Percentiles rank a stretch among this genome's conserved stretches.
Evolutionary conservation across 2,113 vertebrate species (phyloP).

Genomic region (Hydrochoerus hydrochaeris): DNA sequence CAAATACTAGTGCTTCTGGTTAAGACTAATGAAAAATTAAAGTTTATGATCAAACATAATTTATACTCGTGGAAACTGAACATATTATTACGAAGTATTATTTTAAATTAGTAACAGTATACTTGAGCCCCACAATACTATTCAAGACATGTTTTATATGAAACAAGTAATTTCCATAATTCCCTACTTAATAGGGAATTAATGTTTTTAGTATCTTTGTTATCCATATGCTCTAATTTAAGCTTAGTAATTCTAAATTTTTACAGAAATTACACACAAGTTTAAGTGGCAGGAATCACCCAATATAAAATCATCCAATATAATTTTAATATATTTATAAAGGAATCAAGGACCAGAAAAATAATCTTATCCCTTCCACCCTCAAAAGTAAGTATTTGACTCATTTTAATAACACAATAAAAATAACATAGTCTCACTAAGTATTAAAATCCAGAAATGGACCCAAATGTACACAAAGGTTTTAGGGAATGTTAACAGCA

Average conservation of each 20-base stretch:
- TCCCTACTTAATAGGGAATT: background rate
- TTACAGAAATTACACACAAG: conserved; percentile 38
- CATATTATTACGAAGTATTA: background rate
- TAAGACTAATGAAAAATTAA: conserved; percentile 23
- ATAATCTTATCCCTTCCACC: background rate
- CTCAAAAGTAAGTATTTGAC: background rate
- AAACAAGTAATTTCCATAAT: background rate
- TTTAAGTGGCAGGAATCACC: conserved; percentile 25
- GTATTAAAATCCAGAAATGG: background rate
- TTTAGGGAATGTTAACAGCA: background rate
- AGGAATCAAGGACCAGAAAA: background rate
- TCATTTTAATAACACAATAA: background rate
- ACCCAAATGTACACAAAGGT: background rate
- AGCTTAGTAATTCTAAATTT: background rate
- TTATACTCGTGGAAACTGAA: conserved; percentile 36
- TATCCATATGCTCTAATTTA: background rate
- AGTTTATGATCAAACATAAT: background rate
- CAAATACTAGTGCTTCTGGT: background rate
- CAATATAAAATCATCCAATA: background rate
- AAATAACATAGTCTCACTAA: background rate
- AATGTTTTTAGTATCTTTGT: background rate
- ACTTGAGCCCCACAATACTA: background rate
- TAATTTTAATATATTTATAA: conserved; percentile 7
- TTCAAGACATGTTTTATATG: conserved; percentile 21
- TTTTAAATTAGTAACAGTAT: background rate